Evolutionary conservation across 2,113 vertebrate genomes (phyloP).

Genomic region (Lophotis ruficrista): DNA sequence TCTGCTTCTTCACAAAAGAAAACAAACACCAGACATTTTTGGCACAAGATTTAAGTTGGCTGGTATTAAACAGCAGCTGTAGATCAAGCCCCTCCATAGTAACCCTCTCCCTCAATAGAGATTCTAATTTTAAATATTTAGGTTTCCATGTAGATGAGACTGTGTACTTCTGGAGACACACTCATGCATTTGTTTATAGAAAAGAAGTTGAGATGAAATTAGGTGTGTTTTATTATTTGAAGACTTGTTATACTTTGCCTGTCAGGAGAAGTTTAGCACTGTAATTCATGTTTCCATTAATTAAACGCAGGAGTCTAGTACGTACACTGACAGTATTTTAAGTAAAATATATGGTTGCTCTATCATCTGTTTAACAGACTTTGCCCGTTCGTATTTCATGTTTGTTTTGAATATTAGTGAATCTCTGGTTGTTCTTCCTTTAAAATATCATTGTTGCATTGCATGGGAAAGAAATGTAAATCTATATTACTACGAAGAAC

Average conservation of each 20-base stretch:
- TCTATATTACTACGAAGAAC: neutral
- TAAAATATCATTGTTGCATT: neutral
- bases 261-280: neutral
- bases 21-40: constrained; percentile 50
- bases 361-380: constrained; percentile 31
- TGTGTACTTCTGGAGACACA: neutral
- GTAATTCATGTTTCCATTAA: constrained; percentile 24
- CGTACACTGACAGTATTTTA: neutral
- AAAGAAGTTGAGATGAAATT: constrained; percentile 30
- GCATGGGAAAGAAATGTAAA: neutral
- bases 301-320: constrained; percentile 18
- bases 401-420: neutral
- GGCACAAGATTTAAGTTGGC: constrained; percentile 18
- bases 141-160: neutral
- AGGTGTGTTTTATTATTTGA: constrained; percentile 38
- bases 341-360: neutral
- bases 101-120: neutral
- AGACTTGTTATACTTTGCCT: constrained; percentile 28
- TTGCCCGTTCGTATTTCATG: neutral
- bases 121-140: constrained; percentile 66
- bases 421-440: neutral
- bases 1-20: constrained; percentile 42
- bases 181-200: constrained; percentile 16
- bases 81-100: constrained; percentile 20
- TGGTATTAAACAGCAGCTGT: constrained; percentile 43